Conservation (phyloP, 2,797 vertebrate species). For the Malurus leucopterus region DNA sequence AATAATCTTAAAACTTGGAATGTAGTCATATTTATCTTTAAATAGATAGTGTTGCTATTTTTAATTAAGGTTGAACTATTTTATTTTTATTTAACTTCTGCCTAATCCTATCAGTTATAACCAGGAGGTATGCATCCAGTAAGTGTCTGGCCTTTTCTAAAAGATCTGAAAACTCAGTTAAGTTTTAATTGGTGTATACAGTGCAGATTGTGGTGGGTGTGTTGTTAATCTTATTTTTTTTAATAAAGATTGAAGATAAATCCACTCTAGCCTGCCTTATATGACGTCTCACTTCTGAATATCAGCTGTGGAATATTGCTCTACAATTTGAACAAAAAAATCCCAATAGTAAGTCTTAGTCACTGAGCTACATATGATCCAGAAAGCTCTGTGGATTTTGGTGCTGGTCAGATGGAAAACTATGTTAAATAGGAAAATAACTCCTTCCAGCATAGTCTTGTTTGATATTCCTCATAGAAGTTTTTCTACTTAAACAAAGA, state of each 20-base stretch:
- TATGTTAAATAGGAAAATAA: constrained; percentile 1
- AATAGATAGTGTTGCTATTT: background rate
- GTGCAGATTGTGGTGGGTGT: background rate
- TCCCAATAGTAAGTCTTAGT: background rate
- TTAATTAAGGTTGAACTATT: background rate
- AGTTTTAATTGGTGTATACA: background rate
- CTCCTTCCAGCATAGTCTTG: background rate
- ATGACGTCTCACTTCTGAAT: background rate
- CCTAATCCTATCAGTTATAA: background rate
- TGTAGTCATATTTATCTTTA: background rate
- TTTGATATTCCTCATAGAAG: background rate
- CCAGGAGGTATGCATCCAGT: background rate
- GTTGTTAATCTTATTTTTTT: background rate
- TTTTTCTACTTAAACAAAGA: background rate
- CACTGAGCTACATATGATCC: background rate
- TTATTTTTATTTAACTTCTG: constrained; percentile 1
- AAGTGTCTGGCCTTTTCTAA: background rate
- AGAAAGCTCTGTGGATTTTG: background rate
- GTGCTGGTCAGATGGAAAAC: constrained; percentile 28
- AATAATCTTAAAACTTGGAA: background rate
- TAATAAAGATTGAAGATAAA: background rate
- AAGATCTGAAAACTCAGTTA: background rate
- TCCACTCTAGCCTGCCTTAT: background rate
- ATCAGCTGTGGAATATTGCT: background rate
- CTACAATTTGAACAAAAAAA: background rate